A percentile compares a stretch with the other conserved stretches of the same genome.
These are phyloP conservation scores for Mugil cephalus DNA, from an alignment of 2,113 vertebrate genomes.

Conservation along the genomic window DNA sequence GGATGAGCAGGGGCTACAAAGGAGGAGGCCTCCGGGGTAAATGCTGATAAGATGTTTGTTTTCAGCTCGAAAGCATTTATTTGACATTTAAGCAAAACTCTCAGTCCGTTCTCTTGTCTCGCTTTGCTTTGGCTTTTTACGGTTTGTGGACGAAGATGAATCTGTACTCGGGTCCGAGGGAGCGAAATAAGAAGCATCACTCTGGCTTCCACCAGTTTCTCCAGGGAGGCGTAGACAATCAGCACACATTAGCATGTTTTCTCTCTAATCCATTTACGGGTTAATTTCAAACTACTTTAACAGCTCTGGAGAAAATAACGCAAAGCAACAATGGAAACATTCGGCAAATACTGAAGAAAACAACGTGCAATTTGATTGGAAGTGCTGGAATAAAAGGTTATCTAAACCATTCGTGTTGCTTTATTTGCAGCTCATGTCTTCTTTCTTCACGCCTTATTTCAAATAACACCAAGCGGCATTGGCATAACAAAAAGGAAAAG, in stretches of 20 bases:
- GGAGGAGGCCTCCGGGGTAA: too few species aligned
- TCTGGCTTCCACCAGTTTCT: conserved; percentile 31
- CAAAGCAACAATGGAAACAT: too few species aligned
- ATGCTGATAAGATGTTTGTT: too few species aligned
- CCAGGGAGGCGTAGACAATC: conserved; percentile 16
- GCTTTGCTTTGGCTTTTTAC: neutral
- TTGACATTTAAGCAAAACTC: neutral
- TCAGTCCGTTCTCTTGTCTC: neutral
- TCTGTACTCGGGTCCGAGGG: conserved; percentile 12
- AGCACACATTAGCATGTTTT: neutral
- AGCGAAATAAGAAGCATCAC: conserved; percentile 25
- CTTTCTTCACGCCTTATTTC: neutral
- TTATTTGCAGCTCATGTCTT: too few species aligned
- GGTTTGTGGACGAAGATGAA: neutral
- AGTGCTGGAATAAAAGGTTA: too few species aligned
- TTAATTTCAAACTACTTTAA: neutral
- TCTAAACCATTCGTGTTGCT: too few species aligned
- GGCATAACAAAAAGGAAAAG: neutral
- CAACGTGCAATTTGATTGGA: too few species aligned
- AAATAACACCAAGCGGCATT: neutral
- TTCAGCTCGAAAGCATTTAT: too few species aligned
- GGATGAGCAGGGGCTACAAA: too few species aligned
- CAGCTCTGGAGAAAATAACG: neutral
- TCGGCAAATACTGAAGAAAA: neutral
- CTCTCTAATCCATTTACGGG: conserved; percentile 20